Evolutionary conservation across 2,888 invertebrate species (phyloP).

Genomic region (Clistopyga incitator): DNA sequence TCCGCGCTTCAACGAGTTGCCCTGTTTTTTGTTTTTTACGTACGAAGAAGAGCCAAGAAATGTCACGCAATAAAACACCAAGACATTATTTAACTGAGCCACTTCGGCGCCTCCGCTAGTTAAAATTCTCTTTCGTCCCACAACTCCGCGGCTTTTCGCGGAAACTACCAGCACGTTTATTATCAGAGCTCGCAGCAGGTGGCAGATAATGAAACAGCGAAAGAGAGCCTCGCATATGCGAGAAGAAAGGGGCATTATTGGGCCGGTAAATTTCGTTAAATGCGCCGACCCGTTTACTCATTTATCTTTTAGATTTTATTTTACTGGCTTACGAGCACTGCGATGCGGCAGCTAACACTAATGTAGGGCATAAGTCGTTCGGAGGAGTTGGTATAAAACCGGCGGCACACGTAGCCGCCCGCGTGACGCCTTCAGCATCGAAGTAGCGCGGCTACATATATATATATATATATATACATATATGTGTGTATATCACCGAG

Average conservation of each 20-base stretch:
- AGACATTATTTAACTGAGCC: not conserved
- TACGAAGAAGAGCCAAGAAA: not conserved
- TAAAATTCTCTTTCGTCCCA: not conserved
- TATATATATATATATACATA: not conserved
- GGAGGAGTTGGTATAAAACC: constrained; percentile 12
- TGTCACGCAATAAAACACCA: not conserved
- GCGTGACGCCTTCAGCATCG: constrained; percentile 21
- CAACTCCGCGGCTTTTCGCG: not conserved
- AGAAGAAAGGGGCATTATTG: not conserved
- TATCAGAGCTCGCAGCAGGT: constrained; percentile 26
- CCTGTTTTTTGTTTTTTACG: not conserved
- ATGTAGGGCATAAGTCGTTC: constrained; percentile 12
- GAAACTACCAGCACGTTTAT: constrained; percentile 2
- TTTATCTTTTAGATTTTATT: not conserved
- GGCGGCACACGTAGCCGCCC: not conserved
- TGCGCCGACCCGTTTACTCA: not conserved
- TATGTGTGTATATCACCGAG: not conserved
- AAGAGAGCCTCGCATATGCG: too few species aligned
- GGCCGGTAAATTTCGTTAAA: not conserved
- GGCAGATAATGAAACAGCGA: constrained; percentile 2
- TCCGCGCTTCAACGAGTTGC: not conserved
- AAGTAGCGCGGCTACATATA: too few species aligned
- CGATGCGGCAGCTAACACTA: not conserved
- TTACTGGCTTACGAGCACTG: not conserved
- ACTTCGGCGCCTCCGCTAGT: not conserved